phyloP scores from a whole-genome alignment of 2,797 vertebrate genomes.

The Philypnodon macrostomus region DNA sequence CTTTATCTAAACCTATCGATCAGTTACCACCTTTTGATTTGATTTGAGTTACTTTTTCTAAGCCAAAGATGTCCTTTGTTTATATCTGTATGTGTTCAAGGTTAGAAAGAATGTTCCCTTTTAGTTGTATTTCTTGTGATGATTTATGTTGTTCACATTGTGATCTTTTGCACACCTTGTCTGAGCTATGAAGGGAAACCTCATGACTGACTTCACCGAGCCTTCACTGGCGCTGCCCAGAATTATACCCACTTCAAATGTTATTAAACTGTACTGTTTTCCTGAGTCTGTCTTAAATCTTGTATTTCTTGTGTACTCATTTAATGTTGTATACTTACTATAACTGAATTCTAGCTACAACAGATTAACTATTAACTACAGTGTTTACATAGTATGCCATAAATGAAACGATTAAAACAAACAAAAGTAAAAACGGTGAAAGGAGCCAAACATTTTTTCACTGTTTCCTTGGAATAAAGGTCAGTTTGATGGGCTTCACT shows the following conservation, averaged over 20 bases:
- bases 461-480: constrained; percentile 50
- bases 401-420: no score
- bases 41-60: constrained; percentile 10
- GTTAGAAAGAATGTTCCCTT: constrained; percentile 8
- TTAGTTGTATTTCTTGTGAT: not conserved
- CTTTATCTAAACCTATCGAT: not conserved
- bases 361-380: no score
- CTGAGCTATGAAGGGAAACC: constrained; percentile 41
- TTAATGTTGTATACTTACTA: not conserved
- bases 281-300: constrained; percentile 9
- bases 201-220: constrained; percentile 60
- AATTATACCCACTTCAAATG: constrained; percentile 72
- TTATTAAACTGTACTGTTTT: constrained; percentile 64
- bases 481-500: constrained; percentile 42
- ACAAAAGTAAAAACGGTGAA: no score
- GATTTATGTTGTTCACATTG: constrained; percentile 6
- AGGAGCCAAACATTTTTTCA: constrained; percentile 10
- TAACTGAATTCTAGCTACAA: no score
- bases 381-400: no score
- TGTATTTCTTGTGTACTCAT: not conserved
- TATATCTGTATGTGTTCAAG: not conserved
- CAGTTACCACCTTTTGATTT: not conserved
- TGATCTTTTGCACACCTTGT: constrained; percentile 3
- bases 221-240: constrained; percentile 55
- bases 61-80: constrained; percentile 36